These are phyloP conservation scores for Bimastos eiseni DNA, from an alignment of 2,888 invertebrate species.

Conservation along the genomic window DNA sequence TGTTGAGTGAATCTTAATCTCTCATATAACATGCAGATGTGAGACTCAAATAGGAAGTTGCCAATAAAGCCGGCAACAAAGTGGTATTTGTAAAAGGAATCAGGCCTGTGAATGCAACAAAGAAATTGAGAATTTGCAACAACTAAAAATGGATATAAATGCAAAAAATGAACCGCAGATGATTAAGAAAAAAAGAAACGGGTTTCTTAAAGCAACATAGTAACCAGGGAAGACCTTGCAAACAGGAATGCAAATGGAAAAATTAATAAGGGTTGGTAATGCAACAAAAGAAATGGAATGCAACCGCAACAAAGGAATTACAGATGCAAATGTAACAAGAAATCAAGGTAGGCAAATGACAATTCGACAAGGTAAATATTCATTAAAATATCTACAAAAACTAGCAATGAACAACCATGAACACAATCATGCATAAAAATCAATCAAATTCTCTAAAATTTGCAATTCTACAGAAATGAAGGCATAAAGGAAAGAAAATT, in stretches of 20 bases:
- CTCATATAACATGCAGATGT: not conserved
- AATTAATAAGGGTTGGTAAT: not conserved
- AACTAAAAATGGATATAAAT: not conserved
- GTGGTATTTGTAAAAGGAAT: constrained; percentile 9
- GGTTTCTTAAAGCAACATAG: not conserved
- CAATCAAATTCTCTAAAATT: not conserved
- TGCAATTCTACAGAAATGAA: not conserved
- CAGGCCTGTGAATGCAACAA: not conserved
- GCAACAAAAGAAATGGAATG: not conserved
- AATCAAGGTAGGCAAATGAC: not conserved
- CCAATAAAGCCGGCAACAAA: not conserved
- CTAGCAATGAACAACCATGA: constrained; percentile 13
- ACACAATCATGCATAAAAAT: constrained; percentile 6
- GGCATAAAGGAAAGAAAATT: constrained; percentile 13
- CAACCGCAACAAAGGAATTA: not conserved
- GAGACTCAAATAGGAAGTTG: not conserved
- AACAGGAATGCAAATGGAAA: not conserved
- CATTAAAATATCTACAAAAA: constrained; percentile 3
- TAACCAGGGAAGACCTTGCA: not conserved
- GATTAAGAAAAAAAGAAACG: not conserved
- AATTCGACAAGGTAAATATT: not conserved
- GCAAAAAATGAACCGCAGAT: not conserved
- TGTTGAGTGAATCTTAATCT: constrained; percentile 4
- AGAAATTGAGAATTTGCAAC: not conserved
- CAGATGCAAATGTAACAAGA: not conserved